These are phyloP conservation scores for Caracal caracal DNA, from an alignment of 2,113 vertebrate species.

Conservation along the genomic window DNA sequence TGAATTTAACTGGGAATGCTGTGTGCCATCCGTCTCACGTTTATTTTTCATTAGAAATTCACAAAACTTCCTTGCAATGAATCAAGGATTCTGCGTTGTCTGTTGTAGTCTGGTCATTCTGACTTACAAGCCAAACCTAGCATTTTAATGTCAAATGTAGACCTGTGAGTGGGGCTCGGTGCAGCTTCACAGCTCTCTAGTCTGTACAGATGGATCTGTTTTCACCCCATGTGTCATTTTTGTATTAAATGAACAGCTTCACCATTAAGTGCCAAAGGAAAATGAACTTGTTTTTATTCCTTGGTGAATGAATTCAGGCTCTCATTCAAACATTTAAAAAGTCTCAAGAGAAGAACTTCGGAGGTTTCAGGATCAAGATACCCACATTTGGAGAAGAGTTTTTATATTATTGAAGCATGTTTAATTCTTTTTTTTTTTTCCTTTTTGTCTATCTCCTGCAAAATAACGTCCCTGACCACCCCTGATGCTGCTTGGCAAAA, in stretches of 20 bases:
- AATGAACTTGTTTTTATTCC: not conserved
- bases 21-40: not conserved
- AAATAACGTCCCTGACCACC: not conserved
- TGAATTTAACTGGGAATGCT: not conserved
- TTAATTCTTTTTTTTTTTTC: not conserved
- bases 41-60: not conserved
- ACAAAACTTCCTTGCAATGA: not conserved
- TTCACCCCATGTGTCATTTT: constrained; percentile 35
- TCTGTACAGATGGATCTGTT: not conserved
- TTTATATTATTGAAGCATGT: not conserved
- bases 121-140: not conserved
- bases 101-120: not conserved
- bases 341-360: not conserved
- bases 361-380: not conserved
- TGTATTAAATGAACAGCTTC: constrained; percentile 11
- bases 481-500: not conserved
- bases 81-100: not conserved
- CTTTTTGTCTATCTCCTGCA: not conserved
- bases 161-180: not conserved
- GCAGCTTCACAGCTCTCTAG: not conserved
- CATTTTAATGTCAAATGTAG: not conserved
- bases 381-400: not conserved
- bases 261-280: not conserved
- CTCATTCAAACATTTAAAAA: not conserved
- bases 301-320: not conserved